Percentiles rank a stretch among this genome's conserved stretches.
phyloP scores from a whole-genome alignment of 2,113 vertebrate species.

The Pterocles gutturalis region DNA sequence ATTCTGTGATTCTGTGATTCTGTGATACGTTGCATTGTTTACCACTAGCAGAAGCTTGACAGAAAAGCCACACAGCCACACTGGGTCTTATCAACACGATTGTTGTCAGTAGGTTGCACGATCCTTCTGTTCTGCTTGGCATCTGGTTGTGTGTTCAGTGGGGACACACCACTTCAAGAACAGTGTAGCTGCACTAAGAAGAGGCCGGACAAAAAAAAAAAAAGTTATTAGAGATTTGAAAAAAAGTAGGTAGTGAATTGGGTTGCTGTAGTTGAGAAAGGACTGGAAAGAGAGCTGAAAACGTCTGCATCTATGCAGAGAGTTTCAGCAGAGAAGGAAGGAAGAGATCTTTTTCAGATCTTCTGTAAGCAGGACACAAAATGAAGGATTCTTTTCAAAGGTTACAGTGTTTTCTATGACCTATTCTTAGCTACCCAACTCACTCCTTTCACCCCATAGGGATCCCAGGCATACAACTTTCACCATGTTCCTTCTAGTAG shows the following conservation, averaged over 20 bases:
- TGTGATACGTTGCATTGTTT: background rate
- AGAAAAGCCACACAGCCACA: background rate
- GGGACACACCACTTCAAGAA: background rate
- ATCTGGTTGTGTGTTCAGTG: background rate
- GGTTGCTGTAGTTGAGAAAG: background rate
- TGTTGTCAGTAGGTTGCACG: background rate
- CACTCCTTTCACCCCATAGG: background rate
- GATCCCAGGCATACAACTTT: background rate
- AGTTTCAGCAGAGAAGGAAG: background rate
- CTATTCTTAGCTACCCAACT: background rate
- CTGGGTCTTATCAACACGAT: accelerated
- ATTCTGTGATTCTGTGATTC: too few relatives aligned
- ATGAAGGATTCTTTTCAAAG: background rate
- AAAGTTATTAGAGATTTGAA: accelerated
- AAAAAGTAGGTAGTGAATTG: background rate
- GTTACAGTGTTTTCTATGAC: background rate
- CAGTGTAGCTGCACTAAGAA: background rate
- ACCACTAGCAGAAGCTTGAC: background rate
- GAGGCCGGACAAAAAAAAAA: background rate
- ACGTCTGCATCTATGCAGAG: background rate
- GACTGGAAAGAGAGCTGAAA: background rate
- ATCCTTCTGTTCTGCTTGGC: background rate
- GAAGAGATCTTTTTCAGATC: background rate
- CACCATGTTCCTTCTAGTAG: background rate
- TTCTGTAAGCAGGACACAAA: background rate